Conservation (phyloP, 2,888 invertebrate genomes). For the Nomada fucata region DNA sequence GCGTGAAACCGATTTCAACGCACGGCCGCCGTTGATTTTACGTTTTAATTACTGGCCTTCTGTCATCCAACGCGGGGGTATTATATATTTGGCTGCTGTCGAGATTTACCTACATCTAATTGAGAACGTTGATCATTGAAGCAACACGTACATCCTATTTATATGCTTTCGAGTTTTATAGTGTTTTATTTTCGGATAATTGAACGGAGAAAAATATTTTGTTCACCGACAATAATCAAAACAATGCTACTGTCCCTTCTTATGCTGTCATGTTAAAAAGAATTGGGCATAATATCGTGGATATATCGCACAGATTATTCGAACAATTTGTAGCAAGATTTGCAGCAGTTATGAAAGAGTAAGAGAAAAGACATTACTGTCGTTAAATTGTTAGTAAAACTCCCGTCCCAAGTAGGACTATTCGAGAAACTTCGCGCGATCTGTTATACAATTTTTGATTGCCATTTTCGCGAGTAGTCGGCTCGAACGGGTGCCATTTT, state of each 20-base stretch:
- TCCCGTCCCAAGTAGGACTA: too few relatives aligned
- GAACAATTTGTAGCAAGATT: too few relatives aligned
- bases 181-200: too few relatives aligned
- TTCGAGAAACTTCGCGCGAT: too few relatives aligned
- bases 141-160: neutral
- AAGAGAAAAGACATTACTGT: too few relatives aligned
- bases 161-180: neutral
- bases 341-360: too few relatives aligned
- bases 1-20: slow-evolving; percentile 18
- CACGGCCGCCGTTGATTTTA: slow-evolving; percentile 1
- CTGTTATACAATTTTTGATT: neutral
- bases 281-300: too few relatives aligned
- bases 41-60: slow-evolving; percentile 16
- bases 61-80: neutral
- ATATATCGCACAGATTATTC: too few relatives aligned
- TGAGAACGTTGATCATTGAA: neutral
- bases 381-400: too few relatives aligned
- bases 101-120: neutral
- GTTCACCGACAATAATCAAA: too few relatives aligned
- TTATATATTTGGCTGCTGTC: neutral
- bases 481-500: slow-evolving; percentile 1
- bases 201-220: neutral
- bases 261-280: too few relatives aligned
- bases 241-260: too few relatives aligned
- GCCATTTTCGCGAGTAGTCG: slow-evolving; percentile 10